Base-by-base conservation (phyloP, 2,113 vertebrate species). In the Psammodynastes pulverulentus region DNA sequence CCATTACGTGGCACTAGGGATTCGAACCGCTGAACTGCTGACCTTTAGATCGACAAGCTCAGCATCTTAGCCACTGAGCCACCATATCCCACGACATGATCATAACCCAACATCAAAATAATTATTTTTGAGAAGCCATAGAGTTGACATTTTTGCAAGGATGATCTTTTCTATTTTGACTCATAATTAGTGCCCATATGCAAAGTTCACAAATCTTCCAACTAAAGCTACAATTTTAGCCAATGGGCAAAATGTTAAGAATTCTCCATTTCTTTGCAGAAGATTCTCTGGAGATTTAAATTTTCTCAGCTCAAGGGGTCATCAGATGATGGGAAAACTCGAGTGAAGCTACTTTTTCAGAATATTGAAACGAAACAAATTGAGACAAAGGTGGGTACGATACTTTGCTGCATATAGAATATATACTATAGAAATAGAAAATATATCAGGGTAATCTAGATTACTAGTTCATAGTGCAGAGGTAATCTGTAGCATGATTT, bases 291-390 rank as follows among this genome's bases (percentile, higher is more conserved):
- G 99, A 98, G 96, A 92, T 99, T 99, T 95, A 99, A 98, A 94
- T 99, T 99, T 95, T 99, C 99, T 94, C 99, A 99, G 92, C 98
- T 99, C 58, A 99, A 99, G 97, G 99, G 99, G 52, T 99, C 99
- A 84, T 99, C 99, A 53, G 99, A 99, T 45, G 98, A 99, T 21
- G 98, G 98, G 3, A 99, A 99, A 96, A 98, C 98, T 90, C 98
- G 97, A 94, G 98, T 99, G 26, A 99, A 99, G 95, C 97, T 99
- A 5, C 98, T 99, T 90, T 99, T 99, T 97, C 98, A 98, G 97
- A 98, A 98, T 92, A 94, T 97, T 43, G 99, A 99, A 94, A 99
- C 97, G 96, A 98, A 98, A 93, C 99, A 99, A 97, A 99, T 99
- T 93, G 98, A 99, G 93, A 98, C 97, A 97, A 99, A 99, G 98